Conservation (phyloP, 2,113 vertebrate species). For the Pelusios castaneus region DNA sequence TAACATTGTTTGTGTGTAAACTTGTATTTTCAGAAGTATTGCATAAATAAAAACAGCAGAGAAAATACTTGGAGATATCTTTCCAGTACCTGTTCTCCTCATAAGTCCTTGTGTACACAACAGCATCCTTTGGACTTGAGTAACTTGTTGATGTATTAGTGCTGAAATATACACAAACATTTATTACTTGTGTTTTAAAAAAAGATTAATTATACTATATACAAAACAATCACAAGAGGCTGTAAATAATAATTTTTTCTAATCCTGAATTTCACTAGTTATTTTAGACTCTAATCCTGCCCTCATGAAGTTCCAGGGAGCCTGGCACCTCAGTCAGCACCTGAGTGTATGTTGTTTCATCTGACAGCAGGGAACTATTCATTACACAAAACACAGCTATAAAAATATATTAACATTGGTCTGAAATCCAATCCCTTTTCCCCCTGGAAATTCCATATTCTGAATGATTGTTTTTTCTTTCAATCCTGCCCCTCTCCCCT, state of each 20-base stretch:
- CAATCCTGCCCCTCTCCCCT: background rate
- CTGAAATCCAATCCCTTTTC: background rate
- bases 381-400: background rate
- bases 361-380: background rate
- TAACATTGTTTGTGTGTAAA: background rate
- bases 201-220: background rate
- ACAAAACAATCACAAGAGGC: background rate
- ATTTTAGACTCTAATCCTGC: conserved; percentile 1
- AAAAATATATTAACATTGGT: background rate
- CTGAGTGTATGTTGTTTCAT: background rate
- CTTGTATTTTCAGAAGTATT: background rate
- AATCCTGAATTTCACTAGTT: background rate
- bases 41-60: background rate
- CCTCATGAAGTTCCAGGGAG: background rate
- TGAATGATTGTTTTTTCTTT: background rate
- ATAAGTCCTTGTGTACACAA: conserved; percentile 67
- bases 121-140: conserved; percentile 52
- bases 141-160: conserved; percentile 61
- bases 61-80: conserved; percentile 2
- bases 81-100: conserved; percentile 67
- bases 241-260: background rate
- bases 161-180: conserved; percentile 59
- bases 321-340: background rate
- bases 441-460: background rate
- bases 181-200: conserved; percentile 18